A percentile compares a stretch with the other conserved stretches of the same genome.
These are phyloP conservation scores for Eutolmus rufibarbis DNA, from an alignment of 2,888 invertebrate genomes.

Conservation along the genomic window DNA sequence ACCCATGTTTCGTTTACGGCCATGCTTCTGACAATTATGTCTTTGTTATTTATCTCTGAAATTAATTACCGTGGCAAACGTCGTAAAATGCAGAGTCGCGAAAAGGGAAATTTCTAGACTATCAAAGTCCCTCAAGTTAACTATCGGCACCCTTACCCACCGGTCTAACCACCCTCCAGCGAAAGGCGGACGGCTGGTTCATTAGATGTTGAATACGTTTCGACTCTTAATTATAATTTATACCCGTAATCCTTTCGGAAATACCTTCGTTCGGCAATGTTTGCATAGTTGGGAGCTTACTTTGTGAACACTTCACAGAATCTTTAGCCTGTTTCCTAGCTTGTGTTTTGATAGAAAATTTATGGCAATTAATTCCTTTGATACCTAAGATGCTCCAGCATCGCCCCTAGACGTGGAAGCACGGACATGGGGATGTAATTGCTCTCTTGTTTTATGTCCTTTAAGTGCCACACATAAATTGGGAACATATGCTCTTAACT, in stretches of 20 bases:
- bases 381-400: conserved; percentile 40
- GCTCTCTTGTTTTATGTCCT: conserved; percentile 40
- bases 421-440: conserved; percentile 37
- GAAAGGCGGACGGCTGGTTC: neutral
- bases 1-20: conserved; percentile 27
- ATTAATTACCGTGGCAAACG: conserved; percentile 47
- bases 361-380: conserved; percentile 46
- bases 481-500: conserved; percentile 33
- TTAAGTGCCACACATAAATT: conserved; percentile 42
- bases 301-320: neutral
- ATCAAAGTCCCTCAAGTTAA: neutral
- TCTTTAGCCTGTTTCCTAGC: neutral
- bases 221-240: conserved; percentile 44
- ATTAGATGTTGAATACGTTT: conserved; percentile 15
- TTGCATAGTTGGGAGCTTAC: conserved; percentile 15
- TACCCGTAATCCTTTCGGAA: conserved; percentile 43
- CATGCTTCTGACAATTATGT: conserved; percentile 45
- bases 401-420: neutral
- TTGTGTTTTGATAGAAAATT: conserved; percentile 45
- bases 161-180: neutral
- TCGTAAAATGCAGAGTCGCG: conserved; percentile 46
- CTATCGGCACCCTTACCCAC: neutral
- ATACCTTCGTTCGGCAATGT: conserved; percentile 20
- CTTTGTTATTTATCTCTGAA: conserved; percentile 44
- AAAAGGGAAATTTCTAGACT: neutral